phyloP scores from a whole-genome alignment of 2,888 invertebrate genomes.

The Megastigmus dorsalis region DNA sequence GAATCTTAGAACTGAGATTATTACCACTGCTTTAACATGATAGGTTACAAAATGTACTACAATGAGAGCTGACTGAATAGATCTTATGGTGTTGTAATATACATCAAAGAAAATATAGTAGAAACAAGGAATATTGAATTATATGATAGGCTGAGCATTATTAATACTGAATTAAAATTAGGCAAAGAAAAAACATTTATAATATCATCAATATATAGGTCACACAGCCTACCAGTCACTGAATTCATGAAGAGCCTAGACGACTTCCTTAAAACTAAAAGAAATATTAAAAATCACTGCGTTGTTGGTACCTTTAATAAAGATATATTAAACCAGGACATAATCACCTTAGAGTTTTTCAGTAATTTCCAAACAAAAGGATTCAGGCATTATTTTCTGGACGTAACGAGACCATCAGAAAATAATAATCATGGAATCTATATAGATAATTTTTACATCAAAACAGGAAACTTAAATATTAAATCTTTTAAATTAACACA shows the following conservation, averaged over 20 bases:
- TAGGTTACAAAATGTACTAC: conserved; percentile 16
- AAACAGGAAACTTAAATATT: not conserved
- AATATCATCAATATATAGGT: conserved; percentile 10
- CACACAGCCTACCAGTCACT: not conserved
- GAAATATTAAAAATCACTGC: conserved; percentile 15
- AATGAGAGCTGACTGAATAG: conserved; percentile 19
- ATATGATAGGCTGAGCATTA: not conserved
- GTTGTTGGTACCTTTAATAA: conserved; percentile 18
- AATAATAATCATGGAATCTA: not conserved
- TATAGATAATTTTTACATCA: conserved; percentile 34
- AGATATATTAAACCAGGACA: not conserved
- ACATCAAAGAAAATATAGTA: not conserved
- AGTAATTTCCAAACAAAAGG: not conserved
- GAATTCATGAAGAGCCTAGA: conserved; percentile 4
- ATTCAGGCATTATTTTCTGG: conserved; percentile 12
- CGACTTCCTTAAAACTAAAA: not conserved
- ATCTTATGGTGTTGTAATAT: conserved; percentile 1
- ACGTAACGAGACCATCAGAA: conserved; percentile 28
- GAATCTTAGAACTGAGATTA: conserved; percentile 18
- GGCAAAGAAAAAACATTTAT: not conserved
- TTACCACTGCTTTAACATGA: not conserved
- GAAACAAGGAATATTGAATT: not conserved
- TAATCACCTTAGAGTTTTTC: not conserved
- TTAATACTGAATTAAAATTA: not conserved
- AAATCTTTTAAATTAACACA: not conserved